phyloP scores from a whole-genome alignment of 2,888 invertebrate species.

The Agrotis ipsilon region DNA sequence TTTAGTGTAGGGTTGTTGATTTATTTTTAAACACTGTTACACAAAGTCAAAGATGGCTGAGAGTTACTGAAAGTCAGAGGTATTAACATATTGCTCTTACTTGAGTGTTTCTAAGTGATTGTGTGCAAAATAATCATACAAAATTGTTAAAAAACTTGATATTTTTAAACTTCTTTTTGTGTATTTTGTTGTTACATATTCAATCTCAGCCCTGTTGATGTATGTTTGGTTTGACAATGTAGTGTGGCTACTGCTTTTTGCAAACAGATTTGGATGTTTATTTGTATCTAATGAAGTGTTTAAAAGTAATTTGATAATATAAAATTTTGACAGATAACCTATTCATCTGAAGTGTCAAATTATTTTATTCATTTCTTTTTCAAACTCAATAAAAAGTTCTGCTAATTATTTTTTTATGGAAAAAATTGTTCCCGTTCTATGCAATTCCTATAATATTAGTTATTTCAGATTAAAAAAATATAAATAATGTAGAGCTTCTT shows the following conservation, averaged over 20 bases:
- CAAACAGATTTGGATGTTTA: conserved; percentile 20
- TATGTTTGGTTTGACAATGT: conserved; percentile 60
- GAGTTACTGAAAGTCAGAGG: conserved; percentile 71
- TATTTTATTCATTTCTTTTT: conserved; percentile 47
- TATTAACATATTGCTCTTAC: conserved; percentile 61
- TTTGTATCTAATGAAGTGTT: conserved; percentile 16
- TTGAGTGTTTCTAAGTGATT: conserved; percentile 54
- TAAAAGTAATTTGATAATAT: conserved; percentile 50
- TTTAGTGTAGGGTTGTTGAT: conserved; percentile 74
- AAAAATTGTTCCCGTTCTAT: neutral
- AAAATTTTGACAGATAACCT: conserved; percentile 82
- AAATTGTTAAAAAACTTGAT: conserved; percentile 66
- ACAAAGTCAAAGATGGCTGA: conserved; percentile 87
- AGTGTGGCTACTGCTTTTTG: conserved; percentile 38
- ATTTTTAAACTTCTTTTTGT: conserved; percentile 58
- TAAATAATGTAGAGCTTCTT: neutral
- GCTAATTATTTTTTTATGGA: conserved; percentile 8
- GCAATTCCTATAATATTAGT: neutral
- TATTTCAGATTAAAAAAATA: neutral
- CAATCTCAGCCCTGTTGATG: conserved; percentile 71
- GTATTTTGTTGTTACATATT: conserved; percentile 52
- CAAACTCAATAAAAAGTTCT: conserved; percentile 48
- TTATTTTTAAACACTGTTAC: conserved; percentile 84
- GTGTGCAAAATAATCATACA: conserved; percentile 60
- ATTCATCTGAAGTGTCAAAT: conserved; percentile 72